A percentile compares a stretch with the other conserved stretches of the same genome.
Evolutionary conservation across 1,140 invertebrate genomes (phyloP).

Genomic region (Penaeus japonicus): DNA sequence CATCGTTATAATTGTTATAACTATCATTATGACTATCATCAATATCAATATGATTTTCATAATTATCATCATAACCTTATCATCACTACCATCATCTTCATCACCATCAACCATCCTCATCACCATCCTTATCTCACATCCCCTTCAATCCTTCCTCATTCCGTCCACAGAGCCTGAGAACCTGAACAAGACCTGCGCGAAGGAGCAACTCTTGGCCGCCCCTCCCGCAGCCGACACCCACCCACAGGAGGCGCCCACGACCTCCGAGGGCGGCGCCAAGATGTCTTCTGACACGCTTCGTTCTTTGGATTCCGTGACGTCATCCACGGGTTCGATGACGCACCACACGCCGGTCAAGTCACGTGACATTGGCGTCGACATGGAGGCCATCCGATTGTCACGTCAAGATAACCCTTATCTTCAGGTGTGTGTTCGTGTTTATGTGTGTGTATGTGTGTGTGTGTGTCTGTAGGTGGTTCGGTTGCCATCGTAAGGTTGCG

Average conservation of each 20-base stretch:
- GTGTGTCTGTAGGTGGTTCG: too few relatives aligned
- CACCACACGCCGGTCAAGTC: slow-evolving; percentile 73
- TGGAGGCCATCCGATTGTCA: slow-evolving; percentile 80
- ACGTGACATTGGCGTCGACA: slow-evolving; percentile 82
- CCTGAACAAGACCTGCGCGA: background rate
- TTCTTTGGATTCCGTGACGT: background rate
- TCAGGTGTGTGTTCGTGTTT: slow-evolving; percentile 67
- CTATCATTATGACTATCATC: too few relatives aligned
- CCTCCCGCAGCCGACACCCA: background rate
- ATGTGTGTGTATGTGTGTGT: background rate
- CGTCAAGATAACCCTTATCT: slow-evolving; percentile 84
- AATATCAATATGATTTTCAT: too few relatives aligned
- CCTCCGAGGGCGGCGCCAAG: background rate
- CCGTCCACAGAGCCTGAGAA: background rate
- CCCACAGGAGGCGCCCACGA: background rate
- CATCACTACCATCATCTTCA: too few relatives aligned
- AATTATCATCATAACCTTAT: too few relatives aligned
- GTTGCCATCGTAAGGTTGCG: too few relatives aligned
- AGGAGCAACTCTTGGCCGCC: background rate
- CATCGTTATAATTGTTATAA: too few relatives aligned
- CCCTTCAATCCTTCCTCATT: background rate
- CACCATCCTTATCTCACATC: background rate
- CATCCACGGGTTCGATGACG: background rate
- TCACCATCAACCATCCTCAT: background rate
- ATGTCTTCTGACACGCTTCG: background rate